These are phyloP conservation scores for Takifugu ocellatus DNA, from an alignment of 2,797 vertebrate species.

Conservation along the genomic window DNA sequence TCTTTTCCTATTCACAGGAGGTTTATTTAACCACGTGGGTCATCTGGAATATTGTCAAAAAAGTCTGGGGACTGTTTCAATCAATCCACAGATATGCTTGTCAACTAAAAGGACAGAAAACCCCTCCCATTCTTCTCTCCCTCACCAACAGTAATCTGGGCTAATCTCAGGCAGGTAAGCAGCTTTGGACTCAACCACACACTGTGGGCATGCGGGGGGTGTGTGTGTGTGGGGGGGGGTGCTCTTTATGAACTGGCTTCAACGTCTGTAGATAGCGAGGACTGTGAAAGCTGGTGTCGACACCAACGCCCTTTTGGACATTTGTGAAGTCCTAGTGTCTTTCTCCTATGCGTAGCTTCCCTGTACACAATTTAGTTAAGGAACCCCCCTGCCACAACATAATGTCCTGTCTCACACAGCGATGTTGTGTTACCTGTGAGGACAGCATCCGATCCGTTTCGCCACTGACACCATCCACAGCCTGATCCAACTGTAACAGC, in stretches of 20 bases:
- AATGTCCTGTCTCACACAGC: conserved; percentile 37
- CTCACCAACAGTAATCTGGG: conserved; percentile 68
- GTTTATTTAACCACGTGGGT: too few relatives aligned
- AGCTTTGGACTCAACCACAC: conserved; percentile 70
- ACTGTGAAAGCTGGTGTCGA: neutral
- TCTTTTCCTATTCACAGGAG: too few relatives aligned
- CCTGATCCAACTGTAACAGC: conserved; percentile 39
- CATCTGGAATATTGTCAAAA: too few relatives aligned
- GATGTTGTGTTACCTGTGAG: conserved; percentile 63
- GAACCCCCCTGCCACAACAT: neutral
- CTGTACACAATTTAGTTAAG: neutral
- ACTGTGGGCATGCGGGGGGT: conserved; percentile 31
- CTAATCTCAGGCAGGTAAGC: conserved; percentile 76
- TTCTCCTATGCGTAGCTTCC: neutral
- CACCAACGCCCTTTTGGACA: neutral
- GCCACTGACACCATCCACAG: conserved; percentile 50
- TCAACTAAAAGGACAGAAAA: conserved; percentile 56
- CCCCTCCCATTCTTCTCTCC: conserved; percentile 56
- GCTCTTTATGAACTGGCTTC: conserved; percentile 26
- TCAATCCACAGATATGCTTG: conserved; percentile 40
- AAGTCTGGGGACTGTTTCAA: conserved; percentile 18
- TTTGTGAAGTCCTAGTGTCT: neutral
- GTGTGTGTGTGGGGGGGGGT: conserved; percentile 5
- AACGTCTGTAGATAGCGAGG: conserved; percentile 11
- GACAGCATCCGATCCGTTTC: conserved; percentile 73